Evolutionary conservation across 2,797 vertebrate genomes (phyloP).

Genomic region (Tamandua tetradactyla): DNA sequence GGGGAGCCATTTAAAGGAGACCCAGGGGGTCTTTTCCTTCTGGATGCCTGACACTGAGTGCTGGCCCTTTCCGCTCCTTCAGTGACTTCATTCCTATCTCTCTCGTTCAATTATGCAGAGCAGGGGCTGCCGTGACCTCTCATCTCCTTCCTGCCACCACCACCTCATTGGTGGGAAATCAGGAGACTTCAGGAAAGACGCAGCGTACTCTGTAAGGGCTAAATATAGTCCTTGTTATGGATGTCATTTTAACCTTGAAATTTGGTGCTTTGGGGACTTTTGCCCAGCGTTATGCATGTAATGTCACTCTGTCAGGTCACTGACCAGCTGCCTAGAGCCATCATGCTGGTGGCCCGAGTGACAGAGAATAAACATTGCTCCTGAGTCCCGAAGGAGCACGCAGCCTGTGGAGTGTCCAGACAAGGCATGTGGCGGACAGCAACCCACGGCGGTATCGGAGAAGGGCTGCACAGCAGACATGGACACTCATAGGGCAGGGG

Average conservation of each 20-base stretch:
- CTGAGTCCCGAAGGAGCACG: background rate
- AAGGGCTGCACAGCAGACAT: accelerated
- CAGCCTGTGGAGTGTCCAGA: background rate
- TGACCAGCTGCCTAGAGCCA: background rate
- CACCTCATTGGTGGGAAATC: background rate
- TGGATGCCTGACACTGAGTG: accelerated
- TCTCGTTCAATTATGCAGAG: background rate
- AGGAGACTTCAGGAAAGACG: background rate
- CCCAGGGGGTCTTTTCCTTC: background rate
- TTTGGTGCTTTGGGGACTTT: background rate
- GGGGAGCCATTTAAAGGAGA: background rate
- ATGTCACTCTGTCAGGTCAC: background rate
- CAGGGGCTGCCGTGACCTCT: accelerated
- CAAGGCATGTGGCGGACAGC: background rate
- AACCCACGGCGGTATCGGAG: background rate
- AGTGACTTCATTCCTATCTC: background rate
- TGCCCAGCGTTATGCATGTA: accelerated
- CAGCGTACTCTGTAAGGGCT: background rate
- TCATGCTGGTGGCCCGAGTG: background rate
- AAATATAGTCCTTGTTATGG: background rate
- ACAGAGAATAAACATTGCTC: background rate
- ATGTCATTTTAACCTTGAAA: background rate
- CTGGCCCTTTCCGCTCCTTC: background rate
- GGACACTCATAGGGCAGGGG: accelerated
- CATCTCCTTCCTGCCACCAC: background rate